Evolutionary conservation across 2,113 vertebrate species (phyloP).

Genomic region (Gymnogyps californianus): DNA sequence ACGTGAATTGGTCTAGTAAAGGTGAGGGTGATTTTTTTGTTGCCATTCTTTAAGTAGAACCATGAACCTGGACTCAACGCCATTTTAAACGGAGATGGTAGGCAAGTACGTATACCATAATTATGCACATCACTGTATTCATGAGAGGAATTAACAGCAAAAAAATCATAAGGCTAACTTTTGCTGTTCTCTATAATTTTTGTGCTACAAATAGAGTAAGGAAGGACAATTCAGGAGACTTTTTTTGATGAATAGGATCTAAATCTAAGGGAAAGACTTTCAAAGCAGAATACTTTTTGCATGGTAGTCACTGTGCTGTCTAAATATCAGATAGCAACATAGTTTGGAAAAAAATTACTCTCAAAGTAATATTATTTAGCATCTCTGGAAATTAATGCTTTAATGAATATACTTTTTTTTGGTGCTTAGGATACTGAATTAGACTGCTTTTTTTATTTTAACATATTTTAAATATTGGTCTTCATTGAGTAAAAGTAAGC

Average conservation of each 20-base stretch:
- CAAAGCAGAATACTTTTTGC: not conserved
- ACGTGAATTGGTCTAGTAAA: not conserved
- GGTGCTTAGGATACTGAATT: not conserved
- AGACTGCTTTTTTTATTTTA: not conserved
- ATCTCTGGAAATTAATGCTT: not conserved
- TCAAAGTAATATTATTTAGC: not conserved
- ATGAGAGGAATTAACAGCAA: not conserved
- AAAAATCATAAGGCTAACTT: not conserved
- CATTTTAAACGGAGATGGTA: not conserved
- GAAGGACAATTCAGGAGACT: not conserved
- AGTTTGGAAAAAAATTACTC: not conserved
- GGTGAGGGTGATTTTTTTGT: not conserved
- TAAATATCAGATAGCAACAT: not conserved
- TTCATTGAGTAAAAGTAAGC: not conserved
- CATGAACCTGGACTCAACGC: not conserved
- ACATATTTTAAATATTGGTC: not conserved
- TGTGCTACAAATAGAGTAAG: not conserved
- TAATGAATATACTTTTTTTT: not conserved
- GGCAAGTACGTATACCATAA: rapidly evolving
- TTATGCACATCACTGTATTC: not conserved
- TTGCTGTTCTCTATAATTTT: not conserved
- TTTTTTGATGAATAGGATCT: not conserved
- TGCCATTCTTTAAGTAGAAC: not conserved
- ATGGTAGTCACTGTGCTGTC: not conserved
- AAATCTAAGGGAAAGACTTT: not conserved